These are phyloP conservation scores for Hippocampus abdominalis DNA, from an alignment of 2,113 vertebrate genomes.

Conservation along the genomic window DNA sequence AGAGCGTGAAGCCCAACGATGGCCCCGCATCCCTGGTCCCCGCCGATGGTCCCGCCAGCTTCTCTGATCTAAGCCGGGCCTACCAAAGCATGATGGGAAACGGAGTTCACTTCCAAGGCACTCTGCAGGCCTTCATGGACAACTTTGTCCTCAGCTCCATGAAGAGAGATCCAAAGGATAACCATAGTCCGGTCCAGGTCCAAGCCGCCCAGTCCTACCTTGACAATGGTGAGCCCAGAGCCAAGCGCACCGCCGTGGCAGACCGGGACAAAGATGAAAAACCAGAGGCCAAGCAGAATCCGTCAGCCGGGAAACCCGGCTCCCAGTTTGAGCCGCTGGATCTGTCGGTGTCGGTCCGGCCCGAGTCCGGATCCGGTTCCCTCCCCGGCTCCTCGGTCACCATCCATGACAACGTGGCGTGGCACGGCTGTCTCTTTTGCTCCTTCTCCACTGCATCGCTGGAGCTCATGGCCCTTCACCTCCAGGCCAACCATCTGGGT, in stretches of 20 bases:
- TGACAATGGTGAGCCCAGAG: constrained; percentile 79
- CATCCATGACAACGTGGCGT: constrained; percentile 90
- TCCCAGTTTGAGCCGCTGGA: constrained; percentile 95
- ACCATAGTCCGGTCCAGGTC: constrained; percentile 61
- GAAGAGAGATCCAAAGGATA: constrained; percentile 92
- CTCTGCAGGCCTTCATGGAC: constrained; percentile 97
- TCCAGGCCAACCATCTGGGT: constrained; percentile 94
- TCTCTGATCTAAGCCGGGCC: constrained; percentile 88
- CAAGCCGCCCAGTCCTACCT: constrained; percentile 65
- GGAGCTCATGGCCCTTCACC: constrained; percentile 95
- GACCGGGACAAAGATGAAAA: constrained; percentile 79
- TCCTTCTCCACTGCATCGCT: constrained; percentile 92
- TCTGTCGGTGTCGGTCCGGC: constrained; percentile 88
- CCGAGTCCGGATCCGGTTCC: constrained; percentile 83
- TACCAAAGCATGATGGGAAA: constrained; percentile 92
- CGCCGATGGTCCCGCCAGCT: constrained; percentile 79
- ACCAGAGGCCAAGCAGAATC: constrained; percentile 69
- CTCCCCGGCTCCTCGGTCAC: constrained; percentile 89
- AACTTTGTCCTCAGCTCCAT: constrained; percentile 90
- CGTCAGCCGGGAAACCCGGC: constrained; percentile 77
- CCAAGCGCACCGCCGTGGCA: constrained; percentile 54
- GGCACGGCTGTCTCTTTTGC: constrained; percentile 96
- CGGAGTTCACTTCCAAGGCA: constrained; percentile 93
- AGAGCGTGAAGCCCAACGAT: constrained; percentile 81
- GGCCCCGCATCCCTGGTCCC: constrained; percentile 57